These are phyloP conservation scores for Mus caroli DNA, from an alignment of 2,797 vertebrate genomes.

Conservation along the genomic window DNA sequence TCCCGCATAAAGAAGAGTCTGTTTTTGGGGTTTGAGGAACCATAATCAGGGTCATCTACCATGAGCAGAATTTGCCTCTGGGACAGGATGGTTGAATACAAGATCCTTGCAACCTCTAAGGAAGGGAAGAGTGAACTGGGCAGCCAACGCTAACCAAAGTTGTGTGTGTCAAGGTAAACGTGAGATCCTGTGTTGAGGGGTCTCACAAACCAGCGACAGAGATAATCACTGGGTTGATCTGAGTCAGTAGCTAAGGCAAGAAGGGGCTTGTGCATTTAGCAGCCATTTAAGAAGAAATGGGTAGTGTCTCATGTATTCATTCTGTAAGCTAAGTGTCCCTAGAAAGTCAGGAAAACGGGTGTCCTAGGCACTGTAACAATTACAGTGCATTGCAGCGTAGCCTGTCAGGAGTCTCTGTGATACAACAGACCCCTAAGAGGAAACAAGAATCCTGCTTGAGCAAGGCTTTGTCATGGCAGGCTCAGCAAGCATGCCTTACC, in stretches of 20 bases:
- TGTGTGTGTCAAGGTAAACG: not conserved
- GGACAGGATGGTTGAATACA: not conserved
- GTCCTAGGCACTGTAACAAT: not conserved
- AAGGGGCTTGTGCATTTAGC: not conserved
- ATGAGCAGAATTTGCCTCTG: not conserved
- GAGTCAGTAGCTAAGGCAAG: not conserved
- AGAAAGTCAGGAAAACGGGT: not conserved
- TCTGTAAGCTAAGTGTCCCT: not conserved
- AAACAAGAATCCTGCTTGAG: not conserved
- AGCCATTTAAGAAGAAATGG: not conserved
- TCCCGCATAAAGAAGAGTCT: not conserved
- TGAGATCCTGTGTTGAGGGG: not conserved
- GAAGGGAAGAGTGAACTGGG: not conserved
- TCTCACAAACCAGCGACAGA: not conserved
- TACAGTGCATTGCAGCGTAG: too few relatives aligned
- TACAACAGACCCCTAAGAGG: not conserved
- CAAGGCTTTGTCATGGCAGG: not conserved
- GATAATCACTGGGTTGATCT: too few relatives aligned
- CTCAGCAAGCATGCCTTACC: not conserved
- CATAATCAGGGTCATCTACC: not conserved
- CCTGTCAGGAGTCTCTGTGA: accelerated
- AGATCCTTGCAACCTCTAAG: not conserved
- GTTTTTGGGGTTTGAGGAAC: not conserved
- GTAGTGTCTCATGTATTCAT: not conserved
- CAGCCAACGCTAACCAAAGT: not conserved